A percentile compares a stretch with the other conserved stretches of the same genome.
Evolutionary conservation across 2,113 vertebrate genomes (phyloP).

Genomic region (Marcusenius ussheri): DNA sequence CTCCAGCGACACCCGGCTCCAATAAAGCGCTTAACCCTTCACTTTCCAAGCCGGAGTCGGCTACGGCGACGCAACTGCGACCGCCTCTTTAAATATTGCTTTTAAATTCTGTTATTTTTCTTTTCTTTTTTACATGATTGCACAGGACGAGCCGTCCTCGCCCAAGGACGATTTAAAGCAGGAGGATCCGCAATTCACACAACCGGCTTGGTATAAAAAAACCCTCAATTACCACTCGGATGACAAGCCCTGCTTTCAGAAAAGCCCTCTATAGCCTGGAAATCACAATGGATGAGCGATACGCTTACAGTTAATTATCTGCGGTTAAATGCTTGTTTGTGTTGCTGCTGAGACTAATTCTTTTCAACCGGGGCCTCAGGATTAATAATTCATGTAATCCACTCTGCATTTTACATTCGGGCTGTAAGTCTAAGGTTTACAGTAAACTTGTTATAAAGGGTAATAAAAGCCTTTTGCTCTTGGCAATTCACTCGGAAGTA

Average conservation of each 20-base stretch:
- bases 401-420: conserved; percentile 60
- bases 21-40: conserved; percentile 49
- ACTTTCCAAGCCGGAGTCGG: conserved; percentile 5
- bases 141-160: conserved; percentile 1
- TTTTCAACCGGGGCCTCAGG: conserved; percentile 41
- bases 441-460: conserved; percentile 55
- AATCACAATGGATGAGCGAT: conserved; percentile 23
- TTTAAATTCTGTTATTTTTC: neutral
- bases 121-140: neutral
- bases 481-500: conserved; percentile 43
- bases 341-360: conserved; percentile 25
- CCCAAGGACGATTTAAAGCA: conserved; percentile 14
- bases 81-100: neutral
- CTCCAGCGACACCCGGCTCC: conserved; percentile 35
- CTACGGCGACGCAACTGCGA: neutral
- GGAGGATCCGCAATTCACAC: conserved; percentile 6
- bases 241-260: conserved; percentile 15
- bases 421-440: conserved; percentile 77
- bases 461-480: conserved; percentile 62
- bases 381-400: conserved; percentile 57
- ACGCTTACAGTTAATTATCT: conserved; percentile 32
- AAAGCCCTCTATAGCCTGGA: conserved; percentile 18
- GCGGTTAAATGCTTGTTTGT: conserved; percentile 34
- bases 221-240: conserved; percentile 19
- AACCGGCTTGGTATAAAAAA: conserved; percentile 15